These are phyloP conservation scores for Pseudolaguvia tuberculata DNA, from an alignment of 2,113 vertebrate species.

Conservation along the genomic window DNA sequence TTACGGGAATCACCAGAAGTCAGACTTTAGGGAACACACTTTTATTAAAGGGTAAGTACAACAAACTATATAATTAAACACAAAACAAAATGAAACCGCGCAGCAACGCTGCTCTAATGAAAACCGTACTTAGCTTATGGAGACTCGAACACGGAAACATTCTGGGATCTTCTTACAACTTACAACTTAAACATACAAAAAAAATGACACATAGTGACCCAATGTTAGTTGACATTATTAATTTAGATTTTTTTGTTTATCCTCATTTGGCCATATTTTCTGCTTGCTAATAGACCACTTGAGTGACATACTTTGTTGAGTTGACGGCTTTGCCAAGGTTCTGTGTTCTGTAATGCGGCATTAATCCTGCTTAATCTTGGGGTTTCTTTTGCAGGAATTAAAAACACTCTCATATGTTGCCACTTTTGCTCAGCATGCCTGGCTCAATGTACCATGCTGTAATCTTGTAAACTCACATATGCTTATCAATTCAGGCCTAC, in stretches of 20 bases:
- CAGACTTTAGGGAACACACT: too few species aligned
- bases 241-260: neutral
- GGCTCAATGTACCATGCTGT: neutral
- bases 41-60: too few species aligned
- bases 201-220: too few species aligned
- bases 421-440: constrained; percentile 1
- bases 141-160: too few species aligned
- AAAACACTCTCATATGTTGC: constrained; percentile 13
- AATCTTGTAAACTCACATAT: constrained; percentile 17
- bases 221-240: constrained; percentile 2
- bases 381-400: constrained; percentile 2
- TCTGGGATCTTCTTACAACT: too few species aligned
- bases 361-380: constrained; percentile 29
- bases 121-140: too few species aligned
- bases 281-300: constrained; percentile 14
- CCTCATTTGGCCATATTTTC: neutral
- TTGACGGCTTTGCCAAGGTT: constrained; percentile 1
- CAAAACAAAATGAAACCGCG: too few species aligned
- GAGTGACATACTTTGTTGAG: constrained; percentile 3
- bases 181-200: too few species aligned
- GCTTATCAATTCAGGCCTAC: constrained; percentile 19
- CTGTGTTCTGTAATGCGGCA: constrained; percentile 5
- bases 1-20: too few species aligned
- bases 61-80: too few species aligned
- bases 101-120: too few species aligned